Evolutionary conservation across 2,888 invertebrate genomes (phyloP).

Genomic region (Metellina segmentata): DNA sequence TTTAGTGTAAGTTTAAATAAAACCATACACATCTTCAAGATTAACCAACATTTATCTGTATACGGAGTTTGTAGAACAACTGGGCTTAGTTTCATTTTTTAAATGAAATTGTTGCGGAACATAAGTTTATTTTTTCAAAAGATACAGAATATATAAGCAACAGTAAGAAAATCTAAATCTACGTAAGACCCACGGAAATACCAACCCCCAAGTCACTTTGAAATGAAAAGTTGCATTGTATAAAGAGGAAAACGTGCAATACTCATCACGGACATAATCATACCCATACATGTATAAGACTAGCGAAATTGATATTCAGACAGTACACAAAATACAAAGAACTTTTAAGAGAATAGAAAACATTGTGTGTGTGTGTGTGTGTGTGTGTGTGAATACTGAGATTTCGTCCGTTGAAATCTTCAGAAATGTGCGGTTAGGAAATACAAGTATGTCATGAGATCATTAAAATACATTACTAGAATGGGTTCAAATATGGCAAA

Average conservation of each 20-base stretch:
- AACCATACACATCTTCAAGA: background rate
- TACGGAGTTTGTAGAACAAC: background rate
- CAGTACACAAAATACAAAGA: background rate
- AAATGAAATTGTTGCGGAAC: background rate
- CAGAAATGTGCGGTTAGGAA: background rate
- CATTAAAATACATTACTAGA: background rate
- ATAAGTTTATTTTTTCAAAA: background rate
- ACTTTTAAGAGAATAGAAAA: background rate
- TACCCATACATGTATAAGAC: background rate
- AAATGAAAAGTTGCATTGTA: background rate
- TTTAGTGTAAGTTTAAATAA: background rate
- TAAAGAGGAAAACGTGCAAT: background rate
- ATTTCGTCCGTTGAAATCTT: background rate
- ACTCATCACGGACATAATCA: background rate
- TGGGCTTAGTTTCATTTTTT: background rate
- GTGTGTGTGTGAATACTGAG: background rate
- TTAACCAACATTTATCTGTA: background rate
- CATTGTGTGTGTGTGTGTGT: no score
- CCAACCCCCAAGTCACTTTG: background rate
- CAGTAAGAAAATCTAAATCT: background rate
- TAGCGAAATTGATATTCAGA: background rate
- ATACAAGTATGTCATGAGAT: background rate
- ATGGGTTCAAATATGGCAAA: background rate
- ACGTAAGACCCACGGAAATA: background rate
- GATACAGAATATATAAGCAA: background rate